Evolutionary conservation across 1,140 invertebrate species (phyloP), one percentile per base, ranked within the genome.

Genomic region (Pteromalus puparum): DNA sequence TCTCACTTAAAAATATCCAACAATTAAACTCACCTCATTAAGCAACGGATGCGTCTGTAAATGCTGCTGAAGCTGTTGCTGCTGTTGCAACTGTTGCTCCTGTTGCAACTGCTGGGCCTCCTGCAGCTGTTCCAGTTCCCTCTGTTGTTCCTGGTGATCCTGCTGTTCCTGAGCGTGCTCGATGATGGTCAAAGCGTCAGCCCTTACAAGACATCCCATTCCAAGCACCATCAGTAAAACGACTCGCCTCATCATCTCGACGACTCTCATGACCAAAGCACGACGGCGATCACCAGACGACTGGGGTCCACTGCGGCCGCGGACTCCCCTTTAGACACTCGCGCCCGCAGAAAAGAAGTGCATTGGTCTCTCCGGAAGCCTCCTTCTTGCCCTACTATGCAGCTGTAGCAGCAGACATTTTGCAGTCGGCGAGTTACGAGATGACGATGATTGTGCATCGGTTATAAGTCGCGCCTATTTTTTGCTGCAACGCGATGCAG

Each of bases 401-500:
- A 6, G 30, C 30, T 34, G n/a, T n/a, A 34, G 3, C 30, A 80
- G 13, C 4, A 34, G 30, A 9, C 30, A 48, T 26, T 28, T 6
- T 7, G 18, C 53, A 18, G 53, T 7, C 53, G 53, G 0, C 53
- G 6, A 7, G 24, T 61, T 61, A 53, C 75, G 75, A 38, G 53
- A 79, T 38, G 21, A 5, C 67, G 30, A 70, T 81, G 78, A 81
- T 81, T 81, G 26, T 81, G 78, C 78, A 81, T 24, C 42, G 77
- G 48, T 9, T 61, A 28, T 78, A 34, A 65, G 26, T 67, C 24
- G 30, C 30, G 24, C 76, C 5, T 61, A 9, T 61, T 61, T 61
- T 21, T 3, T 15, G 21, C 53, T 7, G 2, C 42, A 46, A 0
- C 53, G 53, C 53, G 18, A 7, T 42, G 6, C 12, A 53, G 48